Base-by-base conservation (phyloP, 2,888 invertebrate genomes). In the Drosophila pseudotakahashii region DNA sequence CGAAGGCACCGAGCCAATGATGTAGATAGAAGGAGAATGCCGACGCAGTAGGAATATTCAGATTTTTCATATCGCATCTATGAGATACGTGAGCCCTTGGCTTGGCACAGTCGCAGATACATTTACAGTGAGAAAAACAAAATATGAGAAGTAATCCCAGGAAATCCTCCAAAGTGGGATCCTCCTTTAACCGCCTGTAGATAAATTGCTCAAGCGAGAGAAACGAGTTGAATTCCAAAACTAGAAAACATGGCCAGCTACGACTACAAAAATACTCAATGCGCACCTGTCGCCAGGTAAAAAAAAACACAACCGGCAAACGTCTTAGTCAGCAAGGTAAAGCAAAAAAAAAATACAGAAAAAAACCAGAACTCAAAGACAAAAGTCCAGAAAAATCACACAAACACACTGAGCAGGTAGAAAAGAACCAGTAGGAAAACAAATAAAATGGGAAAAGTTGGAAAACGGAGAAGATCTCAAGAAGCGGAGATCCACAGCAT, bases 241-340 rank as follows among this genome's bases (percentile, higher is more conserved):
- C 48, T 50, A 42, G 62, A 47, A 68, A 48, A 52, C 47, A 48
- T 48, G 48, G 19, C 32, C 57, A 47, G 30, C 30, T 3, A 32
- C 51, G 55, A 34, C 32, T 41, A 68, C 50, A 48, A 39, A 53
- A 47, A 62, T 50, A 58, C 52, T 53, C 54, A 47, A 61, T 53
- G 60, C 26, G 67, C 82, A 78, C 80, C 82, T 81, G 80, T 61
- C 71, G 58, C 61, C 81, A 85, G 81, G 82, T 85, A 78, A 85
- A 61, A 78, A 84, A 61, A 42, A 68, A 70, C 70, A 63, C 26
- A 52, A 57, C 73, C 64, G 53, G 69, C 30, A 51, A 68, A 66
- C 44, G 45, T 77, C 75, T 75, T 61, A 58, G 71, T 60, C 72
- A 64, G 76, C 71, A 54, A 64, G 73, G 52, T 34, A 60, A 69